phyloP scores from a whole-genome alignment of 2,797 vertebrate species.

The Gadopsis marmoratus region DNA sequence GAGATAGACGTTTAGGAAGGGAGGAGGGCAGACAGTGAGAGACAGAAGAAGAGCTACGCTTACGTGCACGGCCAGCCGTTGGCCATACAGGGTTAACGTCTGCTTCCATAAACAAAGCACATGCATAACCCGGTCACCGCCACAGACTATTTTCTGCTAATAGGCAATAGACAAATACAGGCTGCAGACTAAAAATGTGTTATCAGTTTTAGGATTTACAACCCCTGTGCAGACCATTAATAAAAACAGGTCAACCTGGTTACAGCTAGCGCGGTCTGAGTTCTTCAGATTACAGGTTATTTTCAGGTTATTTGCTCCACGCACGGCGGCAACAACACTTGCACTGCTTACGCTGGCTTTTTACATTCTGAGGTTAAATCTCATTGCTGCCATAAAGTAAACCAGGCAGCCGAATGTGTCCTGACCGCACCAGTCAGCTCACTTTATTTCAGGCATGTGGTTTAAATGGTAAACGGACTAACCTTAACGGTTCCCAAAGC shows the following conservation, averaged over 20 bases:
- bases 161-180: not conserved
- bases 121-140: not conserved
- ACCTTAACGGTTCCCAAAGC: no score
- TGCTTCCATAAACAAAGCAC: conserved; percentile 22
- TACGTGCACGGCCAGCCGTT: not conserved
- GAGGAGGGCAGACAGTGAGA: conserved; percentile 15
- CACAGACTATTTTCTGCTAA: conserved; percentile 2
- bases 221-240: not conserved
- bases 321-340: not conserved
- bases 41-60: conserved; percentile 13
- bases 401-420: not conserved
- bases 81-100: conserved; percentile 18
- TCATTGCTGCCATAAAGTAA: conserved; percentile 13
- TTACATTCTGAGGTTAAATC: not conserved
- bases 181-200: not conserved
- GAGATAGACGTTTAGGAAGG: conserved; percentile 57
- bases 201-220: conserved; percentile 3
- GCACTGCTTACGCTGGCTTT: not conserved
- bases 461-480: no score
- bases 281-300: not conserved
- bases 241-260: not conserved
- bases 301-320: not conserved
- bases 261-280: conserved; percentile 4
- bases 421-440: not conserved
- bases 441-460: not conserved